Base-by-base conservation (phyloP, 2,888 invertebrate species). In the Cremastinae sp. region DNA sequence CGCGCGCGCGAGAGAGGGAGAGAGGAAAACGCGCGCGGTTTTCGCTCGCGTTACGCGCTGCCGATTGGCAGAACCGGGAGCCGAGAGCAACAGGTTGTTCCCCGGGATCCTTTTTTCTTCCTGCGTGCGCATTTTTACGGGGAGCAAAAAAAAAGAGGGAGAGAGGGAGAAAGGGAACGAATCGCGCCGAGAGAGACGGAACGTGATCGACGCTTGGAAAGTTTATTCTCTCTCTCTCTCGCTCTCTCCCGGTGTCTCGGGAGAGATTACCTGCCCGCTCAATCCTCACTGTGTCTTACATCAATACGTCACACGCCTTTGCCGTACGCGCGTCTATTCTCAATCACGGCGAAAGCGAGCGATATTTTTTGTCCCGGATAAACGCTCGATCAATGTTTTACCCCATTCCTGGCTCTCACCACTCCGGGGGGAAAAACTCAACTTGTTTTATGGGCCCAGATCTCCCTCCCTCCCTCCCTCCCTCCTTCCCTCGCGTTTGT, bases 21-120 rank as follows among this genome's bases (percentile, higher is more conserved):
- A 68, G 68, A 36, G 56, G 34, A 22, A 20, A 36, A 74, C 74
- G 28, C 58, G 41, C 18, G 54, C 54, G 56, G 65, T 81, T 77
- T 58, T 41, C 64, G 43, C 34, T 51, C 74, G 49, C 45, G 81
- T 85, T 84, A 82, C 81, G 73, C 81, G 82, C 84, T 84, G 81
- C 82, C 82, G 82, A 84, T 81, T 62, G 66, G 58, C 58, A 68
- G 66, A 71, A 10, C 56, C 71, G 70, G 22, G 65, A 56, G 66
- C 49, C 62, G 56, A 51, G 64, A 58, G 62, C 69, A 74, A 74
- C 71, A 78, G 72, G 75, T 74, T 78, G 78, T 68, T 28, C 28
- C 28, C 28, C 28, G 28, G 28, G 28, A 69, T 61, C 66, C 38
- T 45, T 34, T 71, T 41, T 16, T 51, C 49, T 28, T 56, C 62